Evolutionary conservation across 2,888 invertebrate genomes (phyloP), one percentile per base, ranked within the genome.

Genomic region (Drosophila affinis): DNA sequence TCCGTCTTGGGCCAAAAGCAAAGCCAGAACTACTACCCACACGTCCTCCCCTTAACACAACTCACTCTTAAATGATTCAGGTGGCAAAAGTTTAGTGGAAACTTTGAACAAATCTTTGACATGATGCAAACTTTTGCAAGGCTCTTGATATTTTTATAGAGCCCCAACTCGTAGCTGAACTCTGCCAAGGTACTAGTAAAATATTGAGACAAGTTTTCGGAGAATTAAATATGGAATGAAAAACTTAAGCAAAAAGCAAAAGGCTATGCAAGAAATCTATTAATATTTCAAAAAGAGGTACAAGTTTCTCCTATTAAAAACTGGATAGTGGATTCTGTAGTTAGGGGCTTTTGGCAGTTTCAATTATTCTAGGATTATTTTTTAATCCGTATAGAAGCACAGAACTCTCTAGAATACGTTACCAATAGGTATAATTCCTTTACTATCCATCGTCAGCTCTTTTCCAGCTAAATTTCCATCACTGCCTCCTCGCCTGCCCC

Each of bases 31-130:
- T 54, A 29, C 29, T 9, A 29, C 29, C 29, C 2, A 55, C 60
- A 59, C 21, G 3, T 21, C 21, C 21, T 21, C 21, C 21, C 3
- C 21, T 21, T 45, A 45, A 45, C 44, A 39, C 10, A 24, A 18
- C 65, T 29, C 9, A 27, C 56, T 67, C 51, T 56, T 65, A 57
- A 67, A 67, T 67, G 67, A 51, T 65, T 67, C 51, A 65, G 67
- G 51, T 51, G 49, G 67, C 57, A 51, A 57, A 39, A 51, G 67
- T 67, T 67, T 0, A 27, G 34, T 51, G 57, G 57, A 45, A 67
- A 67, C 45, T 67, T 65, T 29, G 45, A 51, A 57, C 45, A 57
- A 63, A 65, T 57, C 57, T 65, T 57, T 65, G 67, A 67, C 67
- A 57, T 57, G 45, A 27, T 57, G 49, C 65, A 21, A 67, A 62